A percentile compares a stretch with the other conserved stretches of the same genome.
phyloP scores from a whole-genome alignment of 2,797 vertebrate species.

The Alcedo quadribrachys region DNA sequence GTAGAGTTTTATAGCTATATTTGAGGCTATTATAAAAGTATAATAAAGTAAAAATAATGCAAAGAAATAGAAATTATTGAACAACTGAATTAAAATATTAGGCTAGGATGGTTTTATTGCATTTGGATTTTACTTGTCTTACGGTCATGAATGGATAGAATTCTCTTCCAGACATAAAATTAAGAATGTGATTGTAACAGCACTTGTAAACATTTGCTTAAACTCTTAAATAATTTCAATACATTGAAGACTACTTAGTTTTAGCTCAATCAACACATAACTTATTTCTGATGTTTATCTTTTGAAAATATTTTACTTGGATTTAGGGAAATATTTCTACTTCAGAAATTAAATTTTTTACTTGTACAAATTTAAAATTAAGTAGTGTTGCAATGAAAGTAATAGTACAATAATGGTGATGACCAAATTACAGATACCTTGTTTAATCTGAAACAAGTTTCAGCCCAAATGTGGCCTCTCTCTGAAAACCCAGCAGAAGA shows the following conservation, averaged over 20 bases:
- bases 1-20: conserved; percentile 78
- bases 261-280: background rate
- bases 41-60: conserved; percentile 75
- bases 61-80: conserved; percentile 71
- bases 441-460: background rate
- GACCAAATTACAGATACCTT: background rate
- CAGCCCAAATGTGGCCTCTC: background rate
- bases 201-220: conserved; percentile 2
- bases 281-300: background rate
- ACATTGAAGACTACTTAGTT: background rate
- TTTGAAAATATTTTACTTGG: background rate
- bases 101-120: conserved; percentile 31
- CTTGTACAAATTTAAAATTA: background rate
- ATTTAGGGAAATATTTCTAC: background rate
- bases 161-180: conserved; percentile 4
- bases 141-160: conserved; percentile 11
- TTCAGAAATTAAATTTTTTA: background rate
- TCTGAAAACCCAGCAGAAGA: background rate
- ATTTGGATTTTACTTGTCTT: conserved; percentile 20
- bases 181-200: background rate
- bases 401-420: background rate
- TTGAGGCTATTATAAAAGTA: conserved; percentile 68
- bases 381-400: background rate
- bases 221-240: background rate
- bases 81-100: conserved; percentile 73